These are phyloP conservation scores for Eupelmus urozonus DNA, from an alignment of 2,888 invertebrate species.

Conservation along the genomic window DNA sequence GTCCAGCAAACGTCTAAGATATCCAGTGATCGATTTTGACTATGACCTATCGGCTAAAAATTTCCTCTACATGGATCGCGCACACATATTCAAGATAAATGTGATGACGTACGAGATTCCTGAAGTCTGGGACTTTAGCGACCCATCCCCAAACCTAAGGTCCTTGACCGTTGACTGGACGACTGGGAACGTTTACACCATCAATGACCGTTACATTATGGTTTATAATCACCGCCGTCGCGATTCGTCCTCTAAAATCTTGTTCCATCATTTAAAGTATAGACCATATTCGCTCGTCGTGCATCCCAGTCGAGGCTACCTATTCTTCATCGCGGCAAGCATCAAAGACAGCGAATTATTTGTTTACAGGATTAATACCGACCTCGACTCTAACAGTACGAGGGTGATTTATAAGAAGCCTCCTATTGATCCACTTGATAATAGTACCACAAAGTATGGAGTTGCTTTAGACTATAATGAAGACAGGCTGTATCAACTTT, in stretches of 20 bases:
- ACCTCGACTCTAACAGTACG: background rate
- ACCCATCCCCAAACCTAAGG: constrained; percentile 3
- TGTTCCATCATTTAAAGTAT: constrained; percentile 6
- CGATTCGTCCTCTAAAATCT: constrained; percentile 4
- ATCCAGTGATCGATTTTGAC: constrained; percentile 32
- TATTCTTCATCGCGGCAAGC: constrained; percentile 37
- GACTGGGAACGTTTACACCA: constrained; percentile 36
- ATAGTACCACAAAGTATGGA: constrained; percentile 21
- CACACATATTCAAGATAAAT: background rate
- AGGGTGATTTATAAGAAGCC: too few relatives aligned
- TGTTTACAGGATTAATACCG: constrained; percentile 2
- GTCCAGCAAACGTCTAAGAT: background rate
- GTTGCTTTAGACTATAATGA: constrained; percentile 21
- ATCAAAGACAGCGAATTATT: background rate
- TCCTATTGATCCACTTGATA: too few relatives aligned
- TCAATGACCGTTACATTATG: constrained; percentile 21
- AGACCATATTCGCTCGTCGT: constrained; percentile 12
- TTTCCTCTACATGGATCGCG: constrained; percentile 39
- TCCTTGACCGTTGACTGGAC: constrained; percentile 44
- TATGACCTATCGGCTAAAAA: constrained; percentile 6
- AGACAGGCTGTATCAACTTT: constrained; percentile 32
- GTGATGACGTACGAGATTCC: background rate
- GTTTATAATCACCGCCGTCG: constrained; percentile 7
- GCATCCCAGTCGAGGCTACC: constrained; percentile 22
- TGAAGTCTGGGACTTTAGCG: background rate